phyloP scores from a whole-genome alignment of 1,140 invertebrate genomes.

The Drosophila insularis region DNA sequence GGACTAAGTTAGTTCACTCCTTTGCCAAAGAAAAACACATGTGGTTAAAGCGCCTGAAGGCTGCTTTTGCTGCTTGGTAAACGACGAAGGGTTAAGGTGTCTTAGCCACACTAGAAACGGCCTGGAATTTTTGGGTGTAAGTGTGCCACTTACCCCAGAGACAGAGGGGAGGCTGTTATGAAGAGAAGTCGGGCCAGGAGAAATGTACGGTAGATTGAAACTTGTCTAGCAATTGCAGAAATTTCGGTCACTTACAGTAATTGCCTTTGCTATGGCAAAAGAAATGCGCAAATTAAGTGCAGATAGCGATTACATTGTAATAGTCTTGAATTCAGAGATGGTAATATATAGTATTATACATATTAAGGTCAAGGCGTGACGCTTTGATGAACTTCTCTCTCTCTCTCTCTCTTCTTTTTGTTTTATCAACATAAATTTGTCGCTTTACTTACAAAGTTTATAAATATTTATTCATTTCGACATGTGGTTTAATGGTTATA shows the following conservation, averaged over 20 bases:
- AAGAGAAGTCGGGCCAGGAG: neutral
- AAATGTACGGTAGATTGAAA: neutral
- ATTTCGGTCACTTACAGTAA: conserved; percentile 73
- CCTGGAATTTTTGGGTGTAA: conserved; percentile 59
- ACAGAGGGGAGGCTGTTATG: neutral
- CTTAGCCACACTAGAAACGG: conserved; percentile 14
- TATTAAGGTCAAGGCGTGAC: conserved; percentile 58
- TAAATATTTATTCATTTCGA: conserved; percentile 53
- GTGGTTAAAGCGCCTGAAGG: conserved; percentile 56
- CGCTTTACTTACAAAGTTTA: neutral
- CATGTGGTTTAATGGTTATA: conserved; percentile 57
- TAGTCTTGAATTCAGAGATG: neutral
- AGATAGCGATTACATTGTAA: conserved; percentile 62
- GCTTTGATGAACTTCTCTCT: conserved; percentile 61
- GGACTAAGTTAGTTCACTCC: conserved; percentile 36
- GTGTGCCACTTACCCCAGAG: conserved; percentile 48
- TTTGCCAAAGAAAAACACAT: conserved; percentile 56
- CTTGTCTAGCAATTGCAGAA: conserved; percentile 33
- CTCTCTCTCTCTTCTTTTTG: neutral
- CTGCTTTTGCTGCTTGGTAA: neutral
- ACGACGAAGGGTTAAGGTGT: conserved; percentile 68
- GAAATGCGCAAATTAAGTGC: conserved; percentile 71
- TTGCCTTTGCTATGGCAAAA: conserved; percentile 54
- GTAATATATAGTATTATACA: conserved; percentile 36
- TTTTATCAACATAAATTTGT: too few relatives aligned